Evolutionary conservation across 2,113 vertebrate species (phyloP).

Genomic region (Erythrocercus mccallii): DNA sequence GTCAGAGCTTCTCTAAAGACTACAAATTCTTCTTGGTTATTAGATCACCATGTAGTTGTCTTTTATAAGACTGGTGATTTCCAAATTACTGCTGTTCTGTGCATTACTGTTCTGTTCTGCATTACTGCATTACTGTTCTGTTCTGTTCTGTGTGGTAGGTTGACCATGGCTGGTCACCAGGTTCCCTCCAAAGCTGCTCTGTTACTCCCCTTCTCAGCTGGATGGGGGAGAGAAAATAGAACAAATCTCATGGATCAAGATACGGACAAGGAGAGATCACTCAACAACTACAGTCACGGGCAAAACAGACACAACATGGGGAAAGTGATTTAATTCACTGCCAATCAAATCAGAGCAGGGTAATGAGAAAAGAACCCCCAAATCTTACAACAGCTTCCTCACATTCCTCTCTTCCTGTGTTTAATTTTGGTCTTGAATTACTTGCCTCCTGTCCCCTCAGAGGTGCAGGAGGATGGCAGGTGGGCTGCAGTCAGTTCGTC

Average conservation of each 20-base stretch:
- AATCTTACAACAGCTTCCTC: neutral
- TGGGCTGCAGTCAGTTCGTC: neutral
- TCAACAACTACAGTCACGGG: neutral
- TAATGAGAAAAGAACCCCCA: neutral
- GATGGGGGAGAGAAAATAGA: neutral
- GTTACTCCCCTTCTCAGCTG: neutral
- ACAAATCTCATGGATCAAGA: rapidly evolving
- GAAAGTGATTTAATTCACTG: neutral
- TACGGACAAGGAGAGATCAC: neutral
- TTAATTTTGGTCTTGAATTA: neutral
- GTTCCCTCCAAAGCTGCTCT: neutral
- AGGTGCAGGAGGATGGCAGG: no score
- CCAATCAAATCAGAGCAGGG: neutral
- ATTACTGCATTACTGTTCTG: neutral
- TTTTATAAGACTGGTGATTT: neutral
- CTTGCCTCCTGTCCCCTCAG: neutral
- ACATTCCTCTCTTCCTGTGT: rapidly evolving
- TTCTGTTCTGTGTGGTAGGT: neutral
- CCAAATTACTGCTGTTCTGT: neutral
- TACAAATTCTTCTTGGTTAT: neutral
- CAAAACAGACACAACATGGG: neutral
- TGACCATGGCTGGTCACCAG: neutral
- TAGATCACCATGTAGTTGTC: neutral
- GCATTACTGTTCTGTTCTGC: no score
- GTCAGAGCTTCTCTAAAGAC: neutral